These are phyloP conservation scores for Malacoraja senta DNA, from an alignment of 2,797 vertebrate genomes.

Conservation along the genomic window DNA sequence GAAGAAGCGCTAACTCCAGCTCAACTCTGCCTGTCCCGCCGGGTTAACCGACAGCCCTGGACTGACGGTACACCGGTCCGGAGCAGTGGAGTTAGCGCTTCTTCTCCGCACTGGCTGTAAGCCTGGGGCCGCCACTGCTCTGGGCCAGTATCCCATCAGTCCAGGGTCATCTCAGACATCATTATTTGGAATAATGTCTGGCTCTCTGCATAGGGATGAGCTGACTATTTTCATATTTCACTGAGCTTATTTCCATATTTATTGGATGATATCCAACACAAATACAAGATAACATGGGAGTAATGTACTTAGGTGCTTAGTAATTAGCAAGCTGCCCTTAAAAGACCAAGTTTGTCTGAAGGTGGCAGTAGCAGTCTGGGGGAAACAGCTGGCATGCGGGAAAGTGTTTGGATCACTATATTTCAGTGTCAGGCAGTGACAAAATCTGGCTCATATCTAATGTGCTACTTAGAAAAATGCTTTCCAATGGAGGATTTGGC, in stretches of 20 bases:
- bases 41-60: too few species aligned
- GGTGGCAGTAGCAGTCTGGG: constrained; percentile 11
- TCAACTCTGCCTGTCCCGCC: too few species aligned
- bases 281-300: background rate
- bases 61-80: too few species aligned
- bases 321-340: background rate
- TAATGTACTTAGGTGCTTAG: background rate
- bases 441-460: background rate
- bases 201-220: background rate
- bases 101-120: too few species aligned
- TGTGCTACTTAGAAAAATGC: background rate
- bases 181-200: background rate
- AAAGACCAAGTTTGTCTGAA: background rate
- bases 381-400: background rate
- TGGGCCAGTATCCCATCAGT: too few species aligned
- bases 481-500: background rate
- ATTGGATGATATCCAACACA: background rate
- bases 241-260: background rate
- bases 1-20: too few species aligned
- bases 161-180: too few species aligned
- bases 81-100: too few species aligned
- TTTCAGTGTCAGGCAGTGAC: background rate
- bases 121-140: too few species aligned
- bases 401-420: background rate
- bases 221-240: background rate